Percentiles rank a stretch among this genome's conserved stretches.
Evolutionary conservation across 1,140 invertebrate genomes (phyloP).

Genomic region (Heterodera schachtii): DNA sequence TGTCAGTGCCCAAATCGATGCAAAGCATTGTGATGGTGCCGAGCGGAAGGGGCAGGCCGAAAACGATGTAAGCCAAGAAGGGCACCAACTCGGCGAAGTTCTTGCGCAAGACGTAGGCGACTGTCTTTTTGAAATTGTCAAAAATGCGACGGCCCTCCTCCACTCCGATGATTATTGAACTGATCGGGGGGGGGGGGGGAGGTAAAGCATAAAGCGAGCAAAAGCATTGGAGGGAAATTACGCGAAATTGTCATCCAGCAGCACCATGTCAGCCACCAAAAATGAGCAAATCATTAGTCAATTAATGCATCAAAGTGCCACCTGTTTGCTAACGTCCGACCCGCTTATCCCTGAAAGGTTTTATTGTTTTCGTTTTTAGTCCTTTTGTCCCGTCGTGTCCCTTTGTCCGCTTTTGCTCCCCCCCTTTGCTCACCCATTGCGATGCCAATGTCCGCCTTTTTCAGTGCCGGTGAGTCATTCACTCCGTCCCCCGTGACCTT

Average conservation of each 20-base stretch:
- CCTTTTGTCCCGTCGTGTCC: not conserved
- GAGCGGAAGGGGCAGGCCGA: constrained; percentile 91
- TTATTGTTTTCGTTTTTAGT: constrained; percentile 7
- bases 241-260: constrained; percentile 98
- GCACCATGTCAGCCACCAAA: constrained; percentile 94
- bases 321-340: constrained; percentile 96
- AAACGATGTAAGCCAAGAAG: constrained; percentile 94
- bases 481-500: constrained; percentile 86
- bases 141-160: constrained; percentile 98
- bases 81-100: constrained; percentile 99
- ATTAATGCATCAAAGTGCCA: not conserved
- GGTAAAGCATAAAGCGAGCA: not conserved
- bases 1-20: constrained; percentile 99
- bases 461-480: constrained; percentile 93
- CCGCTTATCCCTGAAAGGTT: constrained; percentile 80
- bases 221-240: not conserved
- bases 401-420: not conserved
- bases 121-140: constrained; percentile 99
- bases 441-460: constrained; percentile 95
- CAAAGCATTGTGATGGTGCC: constrained; percentile 98
- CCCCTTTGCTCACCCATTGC: constrained; percentile 76
- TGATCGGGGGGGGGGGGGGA: not conserved
- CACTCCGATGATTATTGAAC: constrained; percentile 95
- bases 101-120: constrained; percentile 95
- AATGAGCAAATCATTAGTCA: not conserved